Evolutionary conservation across 2,888 invertebrate genomes (phyloP), one percentile per base, ranked within the genome.

Genomic region (Rhopalosiphum nymphaeae): DNA sequence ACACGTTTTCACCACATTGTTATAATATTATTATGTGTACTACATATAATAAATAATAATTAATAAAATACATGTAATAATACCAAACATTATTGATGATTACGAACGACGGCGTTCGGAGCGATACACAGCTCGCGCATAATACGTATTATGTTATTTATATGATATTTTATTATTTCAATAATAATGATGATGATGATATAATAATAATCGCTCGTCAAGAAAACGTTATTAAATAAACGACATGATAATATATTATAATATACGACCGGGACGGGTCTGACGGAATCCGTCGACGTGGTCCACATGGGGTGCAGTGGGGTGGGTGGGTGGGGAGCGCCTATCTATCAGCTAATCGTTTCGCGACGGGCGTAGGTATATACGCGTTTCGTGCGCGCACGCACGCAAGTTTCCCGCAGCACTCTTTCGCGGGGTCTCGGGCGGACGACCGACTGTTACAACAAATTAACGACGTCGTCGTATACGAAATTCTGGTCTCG

Each of bases 191-290:
- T 21, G 78, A 78, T 36, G 78, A 78, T 78, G 78, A 78, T 78
- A 78, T 78, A 78, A 78, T 78, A 78, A 78, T 36, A 78, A 78
- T 78, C 78, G 36, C 78, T 78, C 78, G 36, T 25, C 78, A 36
- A 78, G 78, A 78, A 78, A 78, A 78, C 78, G 78, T 78, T 78
- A 78, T 78, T 78, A 78, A 78, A 78, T 78, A 78, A 78, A 78
- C 78, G 78, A 78, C 78, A 36, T 21, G 78, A 78, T 78, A 78
- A 78, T 78, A 78, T 78, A 78, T 78, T 78, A 78, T 36, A 78
- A 78, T 78, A 78, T 21, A 78, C 78, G 78, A 78, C 36, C 78
- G 36, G 78, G 78, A 78, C 78, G 78, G 78, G 78, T 78, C 78
- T 78, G 78, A 78, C 78, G 78, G 78, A 78, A 36, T 42, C 78